Evolutionary conservation across 2,888 invertebrate species (phyloP), one percentile per base, ranked within the genome.

Genomic region (Caenorhabditis afra): DNA sequence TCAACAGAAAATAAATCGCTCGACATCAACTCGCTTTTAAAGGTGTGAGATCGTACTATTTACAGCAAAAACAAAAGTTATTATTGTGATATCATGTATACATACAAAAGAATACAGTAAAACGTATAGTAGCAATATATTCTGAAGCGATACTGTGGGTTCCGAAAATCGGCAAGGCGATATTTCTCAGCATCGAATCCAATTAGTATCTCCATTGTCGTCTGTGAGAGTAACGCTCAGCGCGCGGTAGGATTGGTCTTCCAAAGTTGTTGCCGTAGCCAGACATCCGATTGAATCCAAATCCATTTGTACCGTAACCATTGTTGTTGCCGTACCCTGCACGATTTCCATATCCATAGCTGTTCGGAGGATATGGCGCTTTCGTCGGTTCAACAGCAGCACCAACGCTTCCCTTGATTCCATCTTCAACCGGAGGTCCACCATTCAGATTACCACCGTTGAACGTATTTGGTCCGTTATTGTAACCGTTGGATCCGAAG

Each of bases 391-490:
- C 71, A 1, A n/a, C 35, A 14, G 61, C 71, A n/a, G 50, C 57
- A 23, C 78, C 78, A n/a, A 78, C 29, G 49, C 78, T 78, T 18
- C 76, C 76, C 44, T 67, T 61, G 20, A 67, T 67, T n/a, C 57
- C 75, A 20, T 45, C 50, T 8, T 74, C 70, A 1, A 52, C 47
- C 12, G 53, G 67, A 0, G 10, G 14, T 12, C 59, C 14, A 41
- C 41, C 41, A 41, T 41, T 44, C 37, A 3, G 14, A n/a, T 47
- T 65, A 0, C 45, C 45, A 12, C 66, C 59, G 22, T 59, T 64
- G 29, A 53, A 74, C 0, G 71, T 49, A 7, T n/a, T 64, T 10
- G 49, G 71, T 8, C 71, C 64, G 35, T 73, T 73, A 62, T 57
- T 64, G 39, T 70, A 70, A 12, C 65, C 55, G n/a, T 55, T 53